Conservation (phyloP, 2,797 vertebrate genomes). For the Microchirus variegatus region DNA sequence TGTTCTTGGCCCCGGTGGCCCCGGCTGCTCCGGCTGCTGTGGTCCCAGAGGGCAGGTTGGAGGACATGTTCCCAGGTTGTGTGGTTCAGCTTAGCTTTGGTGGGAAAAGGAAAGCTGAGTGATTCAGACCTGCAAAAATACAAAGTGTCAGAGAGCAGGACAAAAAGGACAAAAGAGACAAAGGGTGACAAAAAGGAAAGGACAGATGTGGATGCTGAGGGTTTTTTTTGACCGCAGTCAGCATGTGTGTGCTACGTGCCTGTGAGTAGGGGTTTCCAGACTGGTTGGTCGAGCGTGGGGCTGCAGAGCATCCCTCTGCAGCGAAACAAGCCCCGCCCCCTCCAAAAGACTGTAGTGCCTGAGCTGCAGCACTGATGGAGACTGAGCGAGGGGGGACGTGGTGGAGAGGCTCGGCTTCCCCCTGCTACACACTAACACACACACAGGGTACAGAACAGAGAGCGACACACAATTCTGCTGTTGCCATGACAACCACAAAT, state of each 20-base stretch:
- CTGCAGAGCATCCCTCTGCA: constrained; percentile 75
- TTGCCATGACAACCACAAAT: constrained; percentile 79
- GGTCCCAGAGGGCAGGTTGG: constrained; percentile 70
- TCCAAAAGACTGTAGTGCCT: constrained; percentile 36
- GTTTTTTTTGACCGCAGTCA: constrained; percentile 59
- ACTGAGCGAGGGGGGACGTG: constrained; percentile 26
- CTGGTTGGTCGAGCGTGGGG: constrained; percentile 56
- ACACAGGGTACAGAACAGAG: constrained; percentile 15
- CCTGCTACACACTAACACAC: constrained; percentile 22
- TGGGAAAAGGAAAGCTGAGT: constrained; percentile 30
- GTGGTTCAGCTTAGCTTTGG: constrained; percentile 35
- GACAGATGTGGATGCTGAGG: constrained; percentile 51
- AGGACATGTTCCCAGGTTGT: constrained; percentile 76
- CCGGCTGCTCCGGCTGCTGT: constrained; percentile 5
- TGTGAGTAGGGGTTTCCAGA: constrained; percentile 60
- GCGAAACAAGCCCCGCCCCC: constrained; percentile 74
- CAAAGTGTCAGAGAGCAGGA: constrained; percentile 25
- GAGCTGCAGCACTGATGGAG: constrained; percentile 58
- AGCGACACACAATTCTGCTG: constrained; percentile 48
- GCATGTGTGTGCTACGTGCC: constrained; percentile 41
- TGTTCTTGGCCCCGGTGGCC: constrained; percentile 62
- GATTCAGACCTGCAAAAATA: constrained; percentile 64
- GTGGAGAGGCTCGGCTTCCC: constrained; percentile 30
- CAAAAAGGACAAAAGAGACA: constrained; percentile 6
- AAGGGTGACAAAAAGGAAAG: constrained; percentile 8